A percentile compares a stretch with the other conserved stretches of the same genome.
These are phyloP conservation scores for Miichthys miiuy DNA, from an alignment of 2,797 vertebrate genomes.

Conservation along the genomic window DNA sequence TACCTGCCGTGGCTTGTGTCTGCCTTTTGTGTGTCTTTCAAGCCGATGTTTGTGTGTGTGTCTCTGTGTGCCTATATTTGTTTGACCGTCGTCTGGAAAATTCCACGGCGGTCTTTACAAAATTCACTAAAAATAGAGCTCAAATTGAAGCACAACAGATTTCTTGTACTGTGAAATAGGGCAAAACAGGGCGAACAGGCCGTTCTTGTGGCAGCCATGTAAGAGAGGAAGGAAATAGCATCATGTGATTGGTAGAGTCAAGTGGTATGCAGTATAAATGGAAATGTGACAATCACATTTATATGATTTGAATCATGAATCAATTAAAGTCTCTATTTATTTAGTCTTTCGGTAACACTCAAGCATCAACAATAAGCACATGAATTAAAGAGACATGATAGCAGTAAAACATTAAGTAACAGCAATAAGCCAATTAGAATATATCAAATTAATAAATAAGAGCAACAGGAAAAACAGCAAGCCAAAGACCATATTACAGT, in stretches of 20 bases:
- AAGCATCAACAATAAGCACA: neutral
- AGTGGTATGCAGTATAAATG: neutral
- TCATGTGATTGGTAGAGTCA: conserved; percentile 34
- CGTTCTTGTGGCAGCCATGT: conserved; percentile 40
- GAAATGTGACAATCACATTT: neutral
- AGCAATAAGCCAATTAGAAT: neutral
- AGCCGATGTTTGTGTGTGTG: conserved; percentile 7
- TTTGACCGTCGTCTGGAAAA: conserved; percentile 18
- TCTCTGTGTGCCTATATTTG: conserved; percentile 1
- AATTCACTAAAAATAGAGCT: neutral
- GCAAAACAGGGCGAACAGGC: neutral
- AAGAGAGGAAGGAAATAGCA: conserved; percentile 41
- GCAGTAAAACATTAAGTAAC: neutral
- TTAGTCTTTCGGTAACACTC: neutral
- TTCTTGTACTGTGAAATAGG: neutral
- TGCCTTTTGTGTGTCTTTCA: conserved; percentile 33
- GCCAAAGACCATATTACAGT: neutral
- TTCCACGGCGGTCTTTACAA: neutral
- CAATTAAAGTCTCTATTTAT: neutral
- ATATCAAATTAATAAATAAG: neutral
- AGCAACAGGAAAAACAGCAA: neutral
- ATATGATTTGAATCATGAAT: no score
- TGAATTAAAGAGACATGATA: neutral
- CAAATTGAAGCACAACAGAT: neutral
- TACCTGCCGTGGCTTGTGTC: conserved; percentile 15